Evolutionary conservation across 1,140 invertebrate species (phyloP).

Genomic region (Drosophila aff.): DNA sequence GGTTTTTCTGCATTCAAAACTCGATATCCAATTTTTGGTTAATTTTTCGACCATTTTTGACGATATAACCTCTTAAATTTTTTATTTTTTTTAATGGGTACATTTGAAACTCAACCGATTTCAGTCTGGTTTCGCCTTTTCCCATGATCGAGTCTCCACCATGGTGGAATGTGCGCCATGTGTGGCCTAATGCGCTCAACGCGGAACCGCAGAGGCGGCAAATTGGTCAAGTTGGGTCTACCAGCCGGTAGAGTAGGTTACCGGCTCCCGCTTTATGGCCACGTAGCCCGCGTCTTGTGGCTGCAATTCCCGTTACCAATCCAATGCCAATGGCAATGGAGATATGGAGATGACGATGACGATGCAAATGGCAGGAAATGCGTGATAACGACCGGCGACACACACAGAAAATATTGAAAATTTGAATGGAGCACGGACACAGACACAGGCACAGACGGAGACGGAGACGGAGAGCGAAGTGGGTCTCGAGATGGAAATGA

Average conservation of each 20-base stretch:
- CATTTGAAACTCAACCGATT: no score
- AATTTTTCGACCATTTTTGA: no score
- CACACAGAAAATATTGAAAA: conserved; percentile 70
- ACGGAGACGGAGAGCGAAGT: neutral
- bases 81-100: no score
- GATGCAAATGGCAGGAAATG: conserved; percentile 80
- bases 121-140: no score
- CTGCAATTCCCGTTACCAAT: conserved; percentile 30
- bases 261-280: conserved; percentile 10
- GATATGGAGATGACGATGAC: conserved; percentile 35
- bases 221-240: conserved; percentile 66
- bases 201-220: conserved; percentile 72
- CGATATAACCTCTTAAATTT: no score
- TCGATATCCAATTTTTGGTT: no score
- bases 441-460: neutral
- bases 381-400: conserved; percentile 76
- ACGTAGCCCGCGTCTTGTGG: conserved; percentile 43
- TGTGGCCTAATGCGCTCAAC: conserved; percentile 60
- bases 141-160: neutral
- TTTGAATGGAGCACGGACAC: conserved; percentile 58
- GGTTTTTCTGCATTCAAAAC: no score
- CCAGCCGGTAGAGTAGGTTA: conserved; percentile 28
- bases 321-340: conserved; percentile 34
- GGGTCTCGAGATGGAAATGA: conserved; percentile 42
- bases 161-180: neutral